Percentiles rank a stretch among this genome's conserved stretches.
These are phyloP conservation scores for Caenorhabditis brenneri DNA, from an alignment of 1,140 invertebrate genomes.

Conservation along the genomic window DNA sequence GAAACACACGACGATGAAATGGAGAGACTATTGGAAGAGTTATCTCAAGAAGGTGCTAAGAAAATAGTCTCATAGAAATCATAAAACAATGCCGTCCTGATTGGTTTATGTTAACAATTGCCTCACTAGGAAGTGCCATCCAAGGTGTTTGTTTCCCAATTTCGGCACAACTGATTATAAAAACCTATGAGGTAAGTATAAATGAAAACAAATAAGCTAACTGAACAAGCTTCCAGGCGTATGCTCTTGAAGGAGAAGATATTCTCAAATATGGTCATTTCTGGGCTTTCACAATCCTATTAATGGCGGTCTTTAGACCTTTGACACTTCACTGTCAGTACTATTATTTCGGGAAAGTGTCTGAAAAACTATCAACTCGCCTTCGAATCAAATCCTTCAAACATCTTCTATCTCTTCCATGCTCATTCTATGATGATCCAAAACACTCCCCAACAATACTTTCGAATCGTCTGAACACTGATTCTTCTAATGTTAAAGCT, in stretches of 20 bases:
- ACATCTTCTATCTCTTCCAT: constrained; percentile 73
- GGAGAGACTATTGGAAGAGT: background rate
- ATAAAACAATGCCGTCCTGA: constrained; percentile 39
- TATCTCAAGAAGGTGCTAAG: constrained; percentile 37
- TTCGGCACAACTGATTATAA: constrained; percentile 55
- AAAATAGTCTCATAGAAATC: constrained; percentile 18
- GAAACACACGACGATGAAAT: background rate
- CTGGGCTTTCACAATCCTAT: background rate
- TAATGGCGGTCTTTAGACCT: constrained; percentile 55
- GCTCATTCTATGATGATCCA: constrained; percentile 38
- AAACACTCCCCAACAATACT: constrained; percentile 60
- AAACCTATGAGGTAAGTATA: constrained; percentile 45
- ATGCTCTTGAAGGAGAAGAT: constrained; percentile 50
- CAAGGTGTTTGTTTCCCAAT: constrained; percentile 45
- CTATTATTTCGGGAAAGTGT: constrained; percentile 75
- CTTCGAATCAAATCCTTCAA: background rate
- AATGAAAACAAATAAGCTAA: background rate
- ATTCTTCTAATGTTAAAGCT: constrained; percentile 73
- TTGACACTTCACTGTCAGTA: constrained; percentile 71
- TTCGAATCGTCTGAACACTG: constrained; percentile 73
- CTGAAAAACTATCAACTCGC: constrained; percentile 69
- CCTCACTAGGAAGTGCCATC: constrained; percentile 19
- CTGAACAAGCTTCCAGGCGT: constrained; percentile 37
- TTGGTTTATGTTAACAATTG: background rate
- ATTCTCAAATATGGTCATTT: background rate